phyloP scores from a whole-genome alignment of 2,797 vertebrate genomes.

The Characodon lateralis region DNA sequence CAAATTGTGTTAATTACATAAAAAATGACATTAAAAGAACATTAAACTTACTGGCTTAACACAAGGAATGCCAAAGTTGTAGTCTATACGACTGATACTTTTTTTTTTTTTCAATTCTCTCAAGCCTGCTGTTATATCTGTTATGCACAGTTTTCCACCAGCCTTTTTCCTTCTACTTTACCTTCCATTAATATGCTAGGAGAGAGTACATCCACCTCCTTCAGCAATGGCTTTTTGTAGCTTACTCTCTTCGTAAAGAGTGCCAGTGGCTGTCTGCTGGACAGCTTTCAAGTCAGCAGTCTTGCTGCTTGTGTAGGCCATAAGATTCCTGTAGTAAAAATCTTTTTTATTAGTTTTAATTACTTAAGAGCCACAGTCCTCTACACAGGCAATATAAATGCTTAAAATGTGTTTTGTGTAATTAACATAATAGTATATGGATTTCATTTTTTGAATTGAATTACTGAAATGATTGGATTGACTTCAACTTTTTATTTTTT shows the following conservation, averaged over 20 bases:
- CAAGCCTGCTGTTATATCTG: not conserved
- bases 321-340: not conserved
- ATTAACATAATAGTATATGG: not conserved
- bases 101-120: not conserved
- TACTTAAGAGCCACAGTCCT: not conserved
- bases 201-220: not conserved
- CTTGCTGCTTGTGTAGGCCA: not conserved
- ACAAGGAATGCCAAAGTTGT: not conserved
- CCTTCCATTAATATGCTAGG: not conserved
- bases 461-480: not conserved
- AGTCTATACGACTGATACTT: not conserved
- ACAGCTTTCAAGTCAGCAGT: not conserved
- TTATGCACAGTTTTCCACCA: not conserved
- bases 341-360: not conserved
- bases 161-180: not conserved
- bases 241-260: not conserved
- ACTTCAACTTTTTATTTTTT: not conserved
- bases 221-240: not conserved
- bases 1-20: not conserved
- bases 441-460: not conserved
- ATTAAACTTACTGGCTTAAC: not conserved
- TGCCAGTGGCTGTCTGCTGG: not conserved
- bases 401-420: not conserved
- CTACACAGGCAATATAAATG: not conserved
- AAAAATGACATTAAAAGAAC: not conserved